A percentile compares a stretch with the other conserved stretches of the same genome.
Conservation (phyloP, 2,113 vertebrate species). For the Seriola rivoliana region DNA sequence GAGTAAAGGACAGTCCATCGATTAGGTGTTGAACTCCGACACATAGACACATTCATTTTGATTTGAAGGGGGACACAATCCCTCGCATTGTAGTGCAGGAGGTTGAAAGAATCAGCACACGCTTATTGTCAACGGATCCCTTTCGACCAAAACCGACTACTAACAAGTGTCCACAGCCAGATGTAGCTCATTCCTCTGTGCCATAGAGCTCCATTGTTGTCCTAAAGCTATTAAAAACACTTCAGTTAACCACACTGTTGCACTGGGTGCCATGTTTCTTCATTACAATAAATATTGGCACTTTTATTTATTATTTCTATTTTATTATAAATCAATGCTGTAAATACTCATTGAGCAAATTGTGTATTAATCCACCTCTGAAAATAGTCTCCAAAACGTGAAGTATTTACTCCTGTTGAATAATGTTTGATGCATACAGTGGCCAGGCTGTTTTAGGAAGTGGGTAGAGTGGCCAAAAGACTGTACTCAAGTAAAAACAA, state of each 20-base stretch:
- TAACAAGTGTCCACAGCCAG: not conserved
- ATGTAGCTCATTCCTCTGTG: not conserved
- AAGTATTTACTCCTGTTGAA: not conserved
- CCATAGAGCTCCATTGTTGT: not conserved
- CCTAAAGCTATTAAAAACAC: not conserved
- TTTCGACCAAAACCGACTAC: not conserved
- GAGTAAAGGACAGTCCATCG: conserved; percentile 4
- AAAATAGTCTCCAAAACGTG: not conserved
- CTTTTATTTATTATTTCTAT: not conserved
- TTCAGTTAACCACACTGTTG: not conserved
- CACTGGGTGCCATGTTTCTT: not conserved
- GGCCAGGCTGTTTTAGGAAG: conserved; percentile 8
- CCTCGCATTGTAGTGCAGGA: not conserved
- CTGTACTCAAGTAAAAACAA: not conserved
- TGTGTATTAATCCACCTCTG: not conserved
- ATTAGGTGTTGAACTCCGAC: conserved; percentile 2
- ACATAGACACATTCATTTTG: conserved; percentile 4
- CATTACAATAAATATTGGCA: not conserved
- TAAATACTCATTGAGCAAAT: not conserved
- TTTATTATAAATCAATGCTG: not conserved
- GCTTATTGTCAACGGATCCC: not conserved
- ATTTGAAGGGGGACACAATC: not conserved
- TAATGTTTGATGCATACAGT: not conserved
- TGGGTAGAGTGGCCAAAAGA: not conserved
- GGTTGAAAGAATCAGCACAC: not conserved